Percentiles rank a stretch among this genome's conserved stretches.
Conservation (phyloP, 2,797 vertebrate species). For the Benthosema pterotum region DNA sequence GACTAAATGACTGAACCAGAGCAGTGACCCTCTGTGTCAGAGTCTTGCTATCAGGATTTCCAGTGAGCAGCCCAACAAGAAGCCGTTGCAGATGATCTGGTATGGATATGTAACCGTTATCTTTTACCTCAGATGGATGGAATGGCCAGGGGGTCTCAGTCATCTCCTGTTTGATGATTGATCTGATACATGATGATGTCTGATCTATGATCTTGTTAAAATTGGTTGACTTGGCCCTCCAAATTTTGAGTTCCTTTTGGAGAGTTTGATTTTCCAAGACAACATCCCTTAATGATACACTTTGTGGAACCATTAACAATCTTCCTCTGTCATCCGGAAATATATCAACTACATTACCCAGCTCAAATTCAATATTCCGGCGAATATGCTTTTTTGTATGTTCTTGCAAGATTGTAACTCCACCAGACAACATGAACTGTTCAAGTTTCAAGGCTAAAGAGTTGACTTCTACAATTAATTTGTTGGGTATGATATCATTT, state of each 20-base stretch:
- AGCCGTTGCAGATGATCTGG: slow-evolving; percentile 1
- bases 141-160: neutral
- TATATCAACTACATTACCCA: too few species aligned
- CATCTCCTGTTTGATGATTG: slow-evolving; percentile 1
- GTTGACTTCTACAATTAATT: neutral
- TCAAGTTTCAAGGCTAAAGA: neutral
- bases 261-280: too few species aligned
- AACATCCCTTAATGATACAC: neutral
- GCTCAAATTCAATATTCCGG: neutral
- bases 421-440: slow-evolving; percentile 4
- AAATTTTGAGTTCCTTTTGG: too few species aligned
- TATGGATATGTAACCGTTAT: neutral
- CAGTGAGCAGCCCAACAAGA: slow-evolving; percentile 7
- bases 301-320: neutral
- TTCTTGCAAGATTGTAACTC: neutral
- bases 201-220: too few species aligned
- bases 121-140: slow-evolving; percentile 6
- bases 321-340: too few species aligned
- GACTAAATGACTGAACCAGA: too few species aligned
- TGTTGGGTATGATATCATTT: slow-evolving; percentile 8
- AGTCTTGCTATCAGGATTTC: slow-evolving; percentile 11
- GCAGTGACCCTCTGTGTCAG: too few species aligned
- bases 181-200: neutral
- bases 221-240: too few species aligned
- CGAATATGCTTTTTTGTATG: slow-evolving; percentile 1